Percentiles rank a stretch among this genome's conserved stretches.
Conservation (phyloP, 1,140 invertebrate genomes). For the Drosophila pseudoananassae region DNA sequence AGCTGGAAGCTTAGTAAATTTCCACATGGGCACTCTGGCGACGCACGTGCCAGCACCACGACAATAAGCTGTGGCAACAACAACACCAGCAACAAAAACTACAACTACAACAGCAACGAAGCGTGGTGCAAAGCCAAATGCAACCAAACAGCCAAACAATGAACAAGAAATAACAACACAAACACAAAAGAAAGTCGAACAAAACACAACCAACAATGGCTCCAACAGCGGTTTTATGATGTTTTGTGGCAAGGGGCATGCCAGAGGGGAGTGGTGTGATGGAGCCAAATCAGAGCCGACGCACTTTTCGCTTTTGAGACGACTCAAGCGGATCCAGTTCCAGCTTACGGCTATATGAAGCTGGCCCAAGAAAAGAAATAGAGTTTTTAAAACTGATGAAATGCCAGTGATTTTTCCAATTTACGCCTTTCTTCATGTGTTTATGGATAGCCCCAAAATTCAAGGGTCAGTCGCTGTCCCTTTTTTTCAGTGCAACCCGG, state of each 20-base stretch:
- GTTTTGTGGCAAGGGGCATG: slow-evolving; percentile 13
- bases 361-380: slow-evolving; percentile 18
- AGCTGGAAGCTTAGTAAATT: slow-evolving; percentile 35
- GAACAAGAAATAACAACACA: slow-evolving; percentile 33
- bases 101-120: slow-evolving; percentile 23
- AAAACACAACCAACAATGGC: slow-evolving; percentile 45
- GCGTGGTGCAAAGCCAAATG: slow-evolving; percentile 48
- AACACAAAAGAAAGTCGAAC: slow-evolving; percentile 60
- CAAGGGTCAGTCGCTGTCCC: not conserved
- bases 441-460: not conserved
- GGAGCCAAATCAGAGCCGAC: slow-evolving; percentile 40
- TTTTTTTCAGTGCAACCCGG: not conserved
- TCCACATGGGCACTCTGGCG: slow-evolving; percentile 48
- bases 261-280: not conserved
- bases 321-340: slow-evolving; percentile 63
- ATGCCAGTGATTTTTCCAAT: slow-evolving; percentile 67
- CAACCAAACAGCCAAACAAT: slow-evolving; percentile 36
- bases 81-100: not conserved
- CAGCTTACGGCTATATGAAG: slow-evolving; percentile 3
- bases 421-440: slow-evolving; percentile 45
- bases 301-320: slow-evolving; percentile 73
- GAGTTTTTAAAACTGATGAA: slow-evolving; percentile 57
- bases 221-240: slow-evolving; percentile 3
- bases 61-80: slow-evolving; percentile 10
- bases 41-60: slow-evolving; percentile 59